phyloP scores from a whole-genome alignment of 2,888 invertebrate species.

The Apodemia duryi region DNA sequence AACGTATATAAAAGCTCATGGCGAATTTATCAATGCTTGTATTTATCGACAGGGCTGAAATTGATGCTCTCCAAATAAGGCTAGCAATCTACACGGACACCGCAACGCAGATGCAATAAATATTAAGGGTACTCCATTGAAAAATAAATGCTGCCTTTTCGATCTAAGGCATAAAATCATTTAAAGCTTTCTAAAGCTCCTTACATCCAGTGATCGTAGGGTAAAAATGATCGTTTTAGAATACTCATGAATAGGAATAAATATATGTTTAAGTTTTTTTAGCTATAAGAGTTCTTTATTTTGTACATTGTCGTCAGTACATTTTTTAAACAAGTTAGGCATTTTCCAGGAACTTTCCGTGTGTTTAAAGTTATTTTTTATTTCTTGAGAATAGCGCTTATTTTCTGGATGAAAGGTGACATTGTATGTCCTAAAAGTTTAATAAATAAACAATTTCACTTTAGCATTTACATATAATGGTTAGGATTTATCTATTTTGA shows the following conservation, averaged over 20 bases:
- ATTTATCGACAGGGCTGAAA: constrained; percentile 23
- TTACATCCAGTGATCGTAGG: neutral
- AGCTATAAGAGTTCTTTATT: no score
- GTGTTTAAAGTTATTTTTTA: no score
- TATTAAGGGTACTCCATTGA: constrained; percentile 1
- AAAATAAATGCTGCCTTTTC: neutral
- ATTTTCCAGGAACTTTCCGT: no score
- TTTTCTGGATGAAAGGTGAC: no score
- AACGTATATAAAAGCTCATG: constrained; percentile 9
- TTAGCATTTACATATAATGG: no score
- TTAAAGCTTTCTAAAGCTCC: neutral
- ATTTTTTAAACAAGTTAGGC: no score
- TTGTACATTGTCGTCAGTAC: no score
- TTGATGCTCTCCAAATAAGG: constrained; percentile 34
- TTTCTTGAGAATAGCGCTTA: no score
- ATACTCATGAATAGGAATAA: neutral
- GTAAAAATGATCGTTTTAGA: neutral
- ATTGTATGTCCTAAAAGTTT: no score
- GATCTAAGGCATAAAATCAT: neutral
- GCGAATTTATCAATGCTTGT: constrained; percentile 22
- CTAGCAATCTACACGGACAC: constrained; percentile 24
- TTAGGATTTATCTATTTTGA: no score
- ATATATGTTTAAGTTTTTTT: neutral
- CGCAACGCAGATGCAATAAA: constrained; percentile 2
- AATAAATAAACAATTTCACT: no score